A percentile compares a stretch with the other conserved stretches of the same genome.
Conservation (phyloP, 2,113 vertebrate genomes). For the Petrocephalus zakoni region DNA sequence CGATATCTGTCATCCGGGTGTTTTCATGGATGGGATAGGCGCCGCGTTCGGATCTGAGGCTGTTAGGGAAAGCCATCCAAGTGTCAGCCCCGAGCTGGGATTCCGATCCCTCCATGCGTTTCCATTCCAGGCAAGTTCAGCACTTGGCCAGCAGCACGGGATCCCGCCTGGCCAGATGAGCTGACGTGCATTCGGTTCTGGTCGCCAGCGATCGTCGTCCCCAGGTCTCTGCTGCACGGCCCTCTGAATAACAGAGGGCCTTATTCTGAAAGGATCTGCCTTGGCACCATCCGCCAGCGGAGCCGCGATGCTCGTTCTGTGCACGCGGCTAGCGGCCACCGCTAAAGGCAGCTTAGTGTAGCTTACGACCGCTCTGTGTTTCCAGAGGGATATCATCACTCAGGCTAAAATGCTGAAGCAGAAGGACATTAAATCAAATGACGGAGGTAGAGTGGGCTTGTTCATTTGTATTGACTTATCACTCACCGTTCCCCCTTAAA, state of each 20-base stretch:
- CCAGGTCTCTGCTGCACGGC: not conserved
- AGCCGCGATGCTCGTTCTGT: not conserved
- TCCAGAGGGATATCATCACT: not conserved
- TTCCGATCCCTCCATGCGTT: constrained; percentile 22
- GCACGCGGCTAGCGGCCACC: not conserved
- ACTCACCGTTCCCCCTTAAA: constrained; percentile 26
- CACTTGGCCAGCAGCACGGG: constrained; percentile 7
- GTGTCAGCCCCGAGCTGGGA: constrained; percentile 35
- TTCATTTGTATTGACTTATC: constrained; percentile 22
- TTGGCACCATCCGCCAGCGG: not conserved
- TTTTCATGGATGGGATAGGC: constrained; percentile 18
- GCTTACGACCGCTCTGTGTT: not conserved
- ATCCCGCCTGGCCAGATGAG: not conserved
- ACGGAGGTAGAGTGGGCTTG: not conserved
- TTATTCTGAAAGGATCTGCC: not conserved
- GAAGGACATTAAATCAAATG: not conserved
- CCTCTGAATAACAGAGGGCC: not conserved
- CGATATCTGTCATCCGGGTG: constrained; percentile 30
- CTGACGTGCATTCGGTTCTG: not conserved
- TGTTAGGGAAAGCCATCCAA: constrained; percentile 37
- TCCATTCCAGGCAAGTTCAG: constrained; percentile 27
- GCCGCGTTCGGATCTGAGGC: constrained; percentile 21
- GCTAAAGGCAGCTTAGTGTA: not conserved
- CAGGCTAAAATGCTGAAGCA: not conserved
- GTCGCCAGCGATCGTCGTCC: not conserved